Conservation (phyloP, 2,888 invertebrate species). For the Pheosia gnoma region DNA sequence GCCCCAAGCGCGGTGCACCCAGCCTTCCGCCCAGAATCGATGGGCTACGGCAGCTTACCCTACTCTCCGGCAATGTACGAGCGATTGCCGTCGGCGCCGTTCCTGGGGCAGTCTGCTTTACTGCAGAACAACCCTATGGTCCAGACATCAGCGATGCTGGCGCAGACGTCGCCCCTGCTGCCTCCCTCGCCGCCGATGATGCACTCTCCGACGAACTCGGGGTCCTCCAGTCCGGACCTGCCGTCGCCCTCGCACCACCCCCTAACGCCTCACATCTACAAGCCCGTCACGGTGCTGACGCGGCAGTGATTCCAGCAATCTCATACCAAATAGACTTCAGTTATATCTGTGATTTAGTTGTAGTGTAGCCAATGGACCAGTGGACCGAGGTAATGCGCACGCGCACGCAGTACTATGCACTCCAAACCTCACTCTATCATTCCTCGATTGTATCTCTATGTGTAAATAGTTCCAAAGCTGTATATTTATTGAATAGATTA, state of each 20-base stretch:
- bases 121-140: slow-evolving; percentile 52
- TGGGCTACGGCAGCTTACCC: slow-evolving; percentile 69
- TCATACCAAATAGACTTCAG: slow-evolving; percentile 44
- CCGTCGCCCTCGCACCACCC: slow-evolving; percentile 70
- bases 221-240: slow-evolving; percentile 72
- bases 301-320: slow-evolving; percentile 69
- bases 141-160: slow-evolving; percentile 54
- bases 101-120: slow-evolving; percentile 60
- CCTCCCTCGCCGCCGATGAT: slow-evolving; percentile 73
- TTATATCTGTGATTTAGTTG: slow-evolving; percentile 79
- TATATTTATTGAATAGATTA: slow-evolving; percentile 75
- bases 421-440: slow-evolving; percentile 49
- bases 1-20: slow-evolving; percentile 82
- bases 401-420: slow-evolving; percentile 56
- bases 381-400: slow-evolving; percentile 58
- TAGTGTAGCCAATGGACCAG: slow-evolving; percentile 62
- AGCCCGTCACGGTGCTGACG: slow-evolving; percentile 84
- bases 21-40: slow-evolving; percentile 71
- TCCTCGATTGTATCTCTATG: slow-evolving; percentile 59
- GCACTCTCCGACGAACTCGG: slow-evolving; percentile 68
- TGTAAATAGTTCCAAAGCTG: slow-evolving; percentile 77
- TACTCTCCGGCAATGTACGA: slow-evolving; percentile 72
- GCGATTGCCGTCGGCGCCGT: slow-evolving; percentile 59
- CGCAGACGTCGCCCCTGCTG: slow-evolving; percentile 59
- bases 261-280: slow-evolving; percentile 77